Conservation (phyloP, 2,797 vertebrate genomes). For the Sebastes taczanowskii region DNA sequence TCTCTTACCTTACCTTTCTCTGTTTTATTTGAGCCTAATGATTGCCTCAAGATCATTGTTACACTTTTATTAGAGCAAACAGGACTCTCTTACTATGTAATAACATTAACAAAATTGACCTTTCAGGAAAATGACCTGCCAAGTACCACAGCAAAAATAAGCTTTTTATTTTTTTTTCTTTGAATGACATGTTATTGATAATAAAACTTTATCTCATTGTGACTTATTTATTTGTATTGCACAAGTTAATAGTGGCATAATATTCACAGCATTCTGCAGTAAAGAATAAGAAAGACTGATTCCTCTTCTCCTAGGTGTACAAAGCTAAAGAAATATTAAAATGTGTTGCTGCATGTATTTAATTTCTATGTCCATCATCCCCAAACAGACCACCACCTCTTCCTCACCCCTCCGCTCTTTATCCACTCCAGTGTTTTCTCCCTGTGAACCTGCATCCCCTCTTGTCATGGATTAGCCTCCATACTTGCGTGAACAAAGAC, state of each 20-base stretch:
- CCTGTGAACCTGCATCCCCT: constrained; percentile 61
- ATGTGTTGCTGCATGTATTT: neutral
- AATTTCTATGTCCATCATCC: constrained; percentile 1
- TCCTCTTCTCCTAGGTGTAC: neutral
- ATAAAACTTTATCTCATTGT: neutral
- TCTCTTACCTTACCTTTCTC: constrained; percentile 21
- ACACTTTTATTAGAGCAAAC: constrained; percentile 45
- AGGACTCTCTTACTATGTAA: constrained; percentile 24
- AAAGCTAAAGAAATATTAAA: neutral
- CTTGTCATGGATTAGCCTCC: constrained; percentile 72
- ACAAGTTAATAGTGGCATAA: neutral
- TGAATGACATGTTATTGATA: constrained; percentile 27
- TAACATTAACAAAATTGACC: constrained; percentile 41
- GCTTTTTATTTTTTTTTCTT: neutral
- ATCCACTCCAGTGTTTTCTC: constrained; percentile 62
- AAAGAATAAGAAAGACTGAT: neutral
- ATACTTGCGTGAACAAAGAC: constrained; percentile 73
- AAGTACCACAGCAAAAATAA: constrained; percentile 9
- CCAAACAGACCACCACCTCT: constrained; percentile 23
- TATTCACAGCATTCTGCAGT: neutral
- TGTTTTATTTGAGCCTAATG: constrained; percentile 57
- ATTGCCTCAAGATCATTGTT: constrained; percentile 48
- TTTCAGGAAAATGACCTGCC: constrained; percentile 36
- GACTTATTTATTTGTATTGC: neutral
- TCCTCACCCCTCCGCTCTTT: constrained; percentile 46